Evolutionary conservation across 2,797 vertebrate species (phyloP).

Genomic region (Ctenochaetus hawaiiensis): DNA sequence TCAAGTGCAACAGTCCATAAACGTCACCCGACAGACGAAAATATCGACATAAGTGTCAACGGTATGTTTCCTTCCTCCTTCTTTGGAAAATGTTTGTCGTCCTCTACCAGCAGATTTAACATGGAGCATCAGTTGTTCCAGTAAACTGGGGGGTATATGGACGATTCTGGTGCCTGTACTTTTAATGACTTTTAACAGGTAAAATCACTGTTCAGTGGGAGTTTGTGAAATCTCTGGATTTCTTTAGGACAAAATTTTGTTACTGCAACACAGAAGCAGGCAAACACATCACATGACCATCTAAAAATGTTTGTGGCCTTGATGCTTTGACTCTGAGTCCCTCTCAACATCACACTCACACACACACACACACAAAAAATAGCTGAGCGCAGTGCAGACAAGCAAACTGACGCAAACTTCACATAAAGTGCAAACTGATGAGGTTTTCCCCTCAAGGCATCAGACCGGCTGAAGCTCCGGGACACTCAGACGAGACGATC

Average conservation of each 20-base stretch:
- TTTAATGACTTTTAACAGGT: too few species aligned
- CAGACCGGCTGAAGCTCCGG: conserved; percentile 80
- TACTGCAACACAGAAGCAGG: conserved; percentile 12
- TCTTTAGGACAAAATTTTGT: neutral
- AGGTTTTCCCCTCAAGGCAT: conserved; percentile 58
- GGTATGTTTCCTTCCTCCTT: neutral
- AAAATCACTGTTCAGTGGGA: neutral
- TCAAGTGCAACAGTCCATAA: neutral
- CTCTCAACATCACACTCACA: conserved; percentile 12
- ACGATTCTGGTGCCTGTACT: neutral
- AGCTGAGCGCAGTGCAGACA: conserved; percentile 15
- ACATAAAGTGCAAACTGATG: conserved; percentile 74
- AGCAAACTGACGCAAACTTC: conserved; percentile 22
- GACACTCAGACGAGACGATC: conserved; percentile 25
- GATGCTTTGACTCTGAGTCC: conserved; percentile 10
- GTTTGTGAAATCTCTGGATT: neutral
- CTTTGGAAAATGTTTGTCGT: neutral
- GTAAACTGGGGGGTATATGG: neutral
- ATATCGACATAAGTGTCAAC: neutral
- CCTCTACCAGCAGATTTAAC: neutral
- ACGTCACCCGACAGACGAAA: neutral
- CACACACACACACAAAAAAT: too few species aligned
- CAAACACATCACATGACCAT: neutral
- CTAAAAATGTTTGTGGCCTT: neutral
- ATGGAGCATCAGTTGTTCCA: neutral